Conservation (phyloP, 2,113 vertebrate genomes). For the Gopherus evgoodei region DNA sequence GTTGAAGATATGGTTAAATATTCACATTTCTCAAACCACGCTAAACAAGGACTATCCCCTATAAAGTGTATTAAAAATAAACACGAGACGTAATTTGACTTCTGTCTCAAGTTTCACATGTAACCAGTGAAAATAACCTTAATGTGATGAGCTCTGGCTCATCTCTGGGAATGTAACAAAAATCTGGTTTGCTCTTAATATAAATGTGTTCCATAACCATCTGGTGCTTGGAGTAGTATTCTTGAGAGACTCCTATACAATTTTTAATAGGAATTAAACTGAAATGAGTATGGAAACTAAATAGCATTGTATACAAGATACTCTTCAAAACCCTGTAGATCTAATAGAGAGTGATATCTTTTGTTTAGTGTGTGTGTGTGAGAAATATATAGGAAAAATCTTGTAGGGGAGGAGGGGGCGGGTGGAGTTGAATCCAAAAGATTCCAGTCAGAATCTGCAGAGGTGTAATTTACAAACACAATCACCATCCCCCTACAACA, state of each 20-base stretch:
- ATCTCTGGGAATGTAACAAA: not conserved
- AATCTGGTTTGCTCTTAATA: not conserved
- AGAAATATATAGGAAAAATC: not conserved
- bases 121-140: not conserved
- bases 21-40: not conserved
- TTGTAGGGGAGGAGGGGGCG: too few species aligned
- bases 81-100: not conserved
- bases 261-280: not conserved
- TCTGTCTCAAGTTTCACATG: not conserved
- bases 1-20: not conserved
- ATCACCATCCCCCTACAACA: not conserved
- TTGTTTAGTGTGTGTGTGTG: not conserved
- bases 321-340: accelerated
- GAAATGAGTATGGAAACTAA: not conserved
- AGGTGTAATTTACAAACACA: not conserved
- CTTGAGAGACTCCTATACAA: not conserved
- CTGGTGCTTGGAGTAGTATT: not conserved
- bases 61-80: not conserved
- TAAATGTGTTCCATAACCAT: not conserved
- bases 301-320: not conserved
- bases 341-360: not conserved
- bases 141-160: not conserved
- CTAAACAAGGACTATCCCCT: not conserved
- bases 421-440: not conserved
- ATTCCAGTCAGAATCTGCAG: not conserved